phyloP scores from a whole-genome alignment of 2,888 invertebrate genomes.

The Drosophila testacea region DNA sequence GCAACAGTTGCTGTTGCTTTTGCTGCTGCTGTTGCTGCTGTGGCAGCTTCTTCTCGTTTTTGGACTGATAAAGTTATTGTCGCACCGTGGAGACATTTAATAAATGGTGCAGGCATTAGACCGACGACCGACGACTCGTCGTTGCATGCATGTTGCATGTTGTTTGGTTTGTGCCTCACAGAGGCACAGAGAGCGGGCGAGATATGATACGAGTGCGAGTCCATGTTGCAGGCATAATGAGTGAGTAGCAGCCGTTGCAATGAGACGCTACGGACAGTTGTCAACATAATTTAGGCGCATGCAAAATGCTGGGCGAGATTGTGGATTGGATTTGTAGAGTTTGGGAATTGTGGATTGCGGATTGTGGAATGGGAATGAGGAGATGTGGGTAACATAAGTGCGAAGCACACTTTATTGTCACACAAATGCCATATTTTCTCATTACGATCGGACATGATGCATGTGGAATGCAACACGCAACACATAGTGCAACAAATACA shows the following conservation, averaged over 20 bases:
- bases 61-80: constrained; percentile 83
- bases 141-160: constrained; percentile 41
- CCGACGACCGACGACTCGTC: constrained; percentile 31
- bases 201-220: constrained; percentile 80
- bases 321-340: constrained; percentile 24
- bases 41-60: constrained; percentile 72
- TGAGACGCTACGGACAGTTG: constrained; percentile 80
- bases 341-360: neutral
- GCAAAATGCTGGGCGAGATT: constrained; percentile 71
- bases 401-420: constrained; percentile 85
- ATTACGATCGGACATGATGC: constrained; percentile 84
- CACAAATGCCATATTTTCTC: constrained; percentile 85
- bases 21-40: constrained; percentile 45
- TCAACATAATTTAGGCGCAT: constrained; percentile 83
- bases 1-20: neutral
- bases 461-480: constrained; percentile 76
- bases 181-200: constrained; percentile 21
- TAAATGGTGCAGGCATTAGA: constrained; percentile 82
- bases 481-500: constrained; percentile 63
- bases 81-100: constrained; percentile 80
- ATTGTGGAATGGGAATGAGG: constrained; percentile 15
- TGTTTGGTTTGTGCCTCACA: constrained; percentile 21
- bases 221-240: constrained; percentile 76
- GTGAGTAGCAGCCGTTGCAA: constrained; percentile 78
- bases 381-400: constrained; percentile 83